Conservation (phyloP, 2,113 vertebrate genomes). For the Bos taurus region ARS-UCD2.0 NC_037329.1:124470001-124470500, state of each 20-base stretch:
- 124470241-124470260: background rate
- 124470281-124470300: background rate
- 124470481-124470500: conserved; percentile 68
- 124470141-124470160: background rate
- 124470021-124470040: background rate
- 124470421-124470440: conserved; percentile 50
- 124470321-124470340: background rate
- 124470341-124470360: background rate
- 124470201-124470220: conserved; percentile 12
- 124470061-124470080: background rate
- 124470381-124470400: conserved; percentile 31
- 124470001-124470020: background rate
- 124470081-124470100: conserved; percentile 34
- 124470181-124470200: background rate
- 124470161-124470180: background rate
- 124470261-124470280: conserved; percentile 24
- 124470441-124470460: conserved; percentile 70
- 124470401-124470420: conserved; percentile 43
- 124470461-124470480: conserved; percentile 62
- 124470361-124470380: conserved; percentile 31
- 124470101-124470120: conserved; percentile 20
- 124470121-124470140: background rate
- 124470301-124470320: background rate
- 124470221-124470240: conserved; percentile 21
- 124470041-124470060: background rate